A percentile compares a stretch with the other conserved stretches of the same genome.
phyloP scores from a whole-genome alignment of 1,140 invertebrate species.

The Lineus longissimus region DNA sequence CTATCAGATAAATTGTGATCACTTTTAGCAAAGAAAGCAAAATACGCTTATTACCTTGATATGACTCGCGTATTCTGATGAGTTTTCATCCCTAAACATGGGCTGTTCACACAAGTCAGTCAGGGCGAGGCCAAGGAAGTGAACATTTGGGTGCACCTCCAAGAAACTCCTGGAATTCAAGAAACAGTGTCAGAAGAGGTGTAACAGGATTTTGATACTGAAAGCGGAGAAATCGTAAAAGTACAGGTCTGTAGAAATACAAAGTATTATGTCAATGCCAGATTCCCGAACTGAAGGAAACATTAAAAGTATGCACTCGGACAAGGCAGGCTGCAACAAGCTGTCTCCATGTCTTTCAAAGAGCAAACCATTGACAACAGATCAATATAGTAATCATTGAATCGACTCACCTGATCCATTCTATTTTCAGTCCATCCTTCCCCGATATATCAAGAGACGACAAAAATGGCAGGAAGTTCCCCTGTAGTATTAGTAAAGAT shows the following conservation, averaged over 20 bases:
- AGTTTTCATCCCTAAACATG: constrained; percentile 53
- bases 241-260: no score
- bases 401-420: constrained; percentile 37
- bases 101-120: constrained; percentile 62
- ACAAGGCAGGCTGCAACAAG: no score
- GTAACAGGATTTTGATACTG: constrained; percentile 14
- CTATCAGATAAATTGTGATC: no score
- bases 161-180: constrained; percentile 31
- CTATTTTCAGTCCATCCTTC: constrained; percentile 58
- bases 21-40: no score
- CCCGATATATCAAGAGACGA: constrained; percentile 70
- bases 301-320: no score
- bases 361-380: no score
- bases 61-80: constrained; percentile 28
- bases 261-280: no score
- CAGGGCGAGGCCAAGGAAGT: constrained; percentile 64
- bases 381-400: no score
- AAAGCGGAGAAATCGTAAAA: no score
- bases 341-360: no score
- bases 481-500: constrained; percentile 51
- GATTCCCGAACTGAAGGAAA: no score
- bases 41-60: constrained; percentile 40
- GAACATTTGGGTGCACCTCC: constrained; percentile 45
- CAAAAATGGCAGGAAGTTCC: constrained; percentile 61
- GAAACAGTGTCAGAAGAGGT: neutral